These are phyloP conservation scores for Samia ricini DNA, from an alignment of 1,140 invertebrate genomes.

Conservation along the genomic window DNA sequence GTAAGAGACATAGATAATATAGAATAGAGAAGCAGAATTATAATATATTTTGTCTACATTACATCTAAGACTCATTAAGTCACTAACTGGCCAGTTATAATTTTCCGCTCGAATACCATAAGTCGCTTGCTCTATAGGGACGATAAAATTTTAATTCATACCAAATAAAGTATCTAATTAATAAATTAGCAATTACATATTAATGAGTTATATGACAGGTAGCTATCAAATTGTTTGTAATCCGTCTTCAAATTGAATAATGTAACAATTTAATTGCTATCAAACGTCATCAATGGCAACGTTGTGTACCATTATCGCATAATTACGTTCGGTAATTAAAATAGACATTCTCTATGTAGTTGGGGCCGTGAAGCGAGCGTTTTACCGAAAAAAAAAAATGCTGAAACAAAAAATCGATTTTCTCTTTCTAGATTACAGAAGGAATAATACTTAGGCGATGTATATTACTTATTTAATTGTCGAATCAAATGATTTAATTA, in stretches of 20 bases:
- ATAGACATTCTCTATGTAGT: neutral
- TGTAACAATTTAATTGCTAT: constrained; percentile 4
- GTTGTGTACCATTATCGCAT: constrained; percentile 3
- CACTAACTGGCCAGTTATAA: too few relatives aligned
- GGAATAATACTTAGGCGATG: too few relatives aligned
- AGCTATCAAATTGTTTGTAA: neutral
- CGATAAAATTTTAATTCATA: neutral
- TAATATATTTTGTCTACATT: too few relatives aligned
- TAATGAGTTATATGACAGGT: constrained; percentile 10
- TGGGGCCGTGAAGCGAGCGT: neutral
- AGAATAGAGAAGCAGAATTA: too few relatives aligned
- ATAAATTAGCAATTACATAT: neutral
- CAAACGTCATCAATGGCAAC: neutral
- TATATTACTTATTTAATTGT: too few relatives aligned
- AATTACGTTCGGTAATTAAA: constrained; percentile 7
- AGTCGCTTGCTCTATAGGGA: neutral
- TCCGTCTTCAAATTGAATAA: constrained; percentile 3
- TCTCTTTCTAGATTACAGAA: too few relatives aligned
- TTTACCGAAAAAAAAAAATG: neutral
- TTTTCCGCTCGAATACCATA: too few relatives aligned
- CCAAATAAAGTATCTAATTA: neutral
- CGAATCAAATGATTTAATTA: too few relatives aligned
- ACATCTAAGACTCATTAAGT: too few relatives aligned
- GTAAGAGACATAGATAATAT: too few relatives aligned
- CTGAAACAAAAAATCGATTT: too few relatives aligned